Base-by-base conservation (phyloP, 2,888 invertebrate species). In the Notocelia uddmanniana region DNA sequence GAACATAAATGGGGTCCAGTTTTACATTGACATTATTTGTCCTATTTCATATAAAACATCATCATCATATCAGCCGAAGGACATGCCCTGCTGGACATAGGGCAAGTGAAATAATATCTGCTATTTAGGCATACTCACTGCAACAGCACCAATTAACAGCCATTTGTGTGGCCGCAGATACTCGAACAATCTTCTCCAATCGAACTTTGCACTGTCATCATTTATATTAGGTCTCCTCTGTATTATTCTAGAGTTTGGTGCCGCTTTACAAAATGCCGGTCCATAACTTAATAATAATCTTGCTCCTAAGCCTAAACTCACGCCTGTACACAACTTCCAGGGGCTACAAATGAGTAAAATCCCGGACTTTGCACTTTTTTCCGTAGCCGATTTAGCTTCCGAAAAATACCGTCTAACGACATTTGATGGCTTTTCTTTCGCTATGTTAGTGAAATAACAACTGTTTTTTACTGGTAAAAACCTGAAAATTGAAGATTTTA, bases 161-260 rank as follows among this genome's bases (percentile, higher is more conserved):
- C 96, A 96, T 74, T 97, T 90, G 85, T 98, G 97, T 26, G 97
- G 97, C 82, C 94, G 93, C 2, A 98, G 87, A 83, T 98, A 96
- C 15, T 91, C 83, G 87, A 96, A 95, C 75, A 98, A 95, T 74
- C 94, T 95, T 21, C 87, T 92, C 98, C 98, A 98, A 83, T 97
- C 96, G 90, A 98, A 98, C 74, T 95, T 94, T 0, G 94, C 85
- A 76, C 94, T 93, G 67, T 95, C 95, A 62, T 94, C 94, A 34
- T 87, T 77, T 9, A 93, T 75, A 76, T 91, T 89, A 1, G 88
- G 85, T 67, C 94, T 91, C 81, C 95, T 94, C 89, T 95, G 96
- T 79, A 94, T 92, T 81, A 94, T 85, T 76, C 95, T 94, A 3
- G 94, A 92, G 55, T 88, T 86, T 9, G 89, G 85, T 68, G 86